Evolutionary conservation across 2,888 invertebrate species (phyloP).

Genomic region (Eristalinus aeneus): DNA sequence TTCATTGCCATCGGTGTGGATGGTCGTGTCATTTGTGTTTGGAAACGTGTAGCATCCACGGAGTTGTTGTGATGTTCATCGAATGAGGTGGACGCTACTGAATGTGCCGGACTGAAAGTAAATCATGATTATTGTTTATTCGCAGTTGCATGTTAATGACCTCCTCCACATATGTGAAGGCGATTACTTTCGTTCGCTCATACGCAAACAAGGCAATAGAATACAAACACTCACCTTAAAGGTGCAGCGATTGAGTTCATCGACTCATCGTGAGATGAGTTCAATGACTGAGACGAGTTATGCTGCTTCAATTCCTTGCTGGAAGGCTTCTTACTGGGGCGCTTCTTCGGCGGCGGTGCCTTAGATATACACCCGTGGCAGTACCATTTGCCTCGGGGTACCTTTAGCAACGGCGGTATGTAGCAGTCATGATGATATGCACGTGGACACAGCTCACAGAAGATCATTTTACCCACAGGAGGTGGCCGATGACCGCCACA

Average conservation of each 20-base stretch:
- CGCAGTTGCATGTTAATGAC: too few relatives aligned
- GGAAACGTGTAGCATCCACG: conserved; percentile 78
- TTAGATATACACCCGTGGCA: conserved; percentile 93
- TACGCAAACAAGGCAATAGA: background rate
- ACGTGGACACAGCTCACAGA: conserved; percentile 94
- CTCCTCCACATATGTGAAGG: background rate
- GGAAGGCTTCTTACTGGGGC: conserved; percentile 83
- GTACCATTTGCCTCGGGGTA: conserved; percentile 93
- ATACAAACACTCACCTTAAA: conserved; percentile 76
- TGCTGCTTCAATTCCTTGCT: conserved; percentile 75
- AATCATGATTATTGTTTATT: too few relatives aligned
- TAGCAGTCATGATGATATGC: conserved; percentile 97
- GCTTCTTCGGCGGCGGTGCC: conserved; percentile 88
- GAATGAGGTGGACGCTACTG: conserved; percentile 86
- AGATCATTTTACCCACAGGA: conserved; percentile 85
- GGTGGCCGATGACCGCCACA: conserved; percentile 88
- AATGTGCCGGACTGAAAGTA: conserved; percentile 85
- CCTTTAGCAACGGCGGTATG: conserved; percentile 91
- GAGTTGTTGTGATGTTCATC: conserved; percentile 81
- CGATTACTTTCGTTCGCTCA: background rate
- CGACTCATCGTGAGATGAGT: conserved; percentile 80
- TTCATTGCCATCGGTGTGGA: conserved; percentile 73
- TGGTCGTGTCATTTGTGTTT: conserved; percentile 78
- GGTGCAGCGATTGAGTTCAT: conserved; percentile 79
- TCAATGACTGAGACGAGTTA: conserved; percentile 77